phyloP scores from a whole-genome alignment of 2,113 vertebrate species.

The Arothron firmamentum region DNA sequence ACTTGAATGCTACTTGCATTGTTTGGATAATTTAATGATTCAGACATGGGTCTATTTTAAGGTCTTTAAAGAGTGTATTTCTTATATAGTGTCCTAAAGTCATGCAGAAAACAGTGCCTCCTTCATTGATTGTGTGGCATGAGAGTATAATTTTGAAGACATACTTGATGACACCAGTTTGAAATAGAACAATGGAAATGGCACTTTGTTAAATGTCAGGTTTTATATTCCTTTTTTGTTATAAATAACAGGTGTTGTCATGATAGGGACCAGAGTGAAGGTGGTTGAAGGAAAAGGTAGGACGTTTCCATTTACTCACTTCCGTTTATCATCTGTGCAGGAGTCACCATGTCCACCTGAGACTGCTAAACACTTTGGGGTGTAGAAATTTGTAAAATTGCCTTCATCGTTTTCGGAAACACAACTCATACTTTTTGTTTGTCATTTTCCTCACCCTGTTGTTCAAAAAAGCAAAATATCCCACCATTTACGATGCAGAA shows the following conservation, averaged over 20 bases:
- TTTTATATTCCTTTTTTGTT: constrained; percentile 8
- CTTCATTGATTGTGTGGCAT: neutral
- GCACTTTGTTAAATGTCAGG: constrained; percentile 50
- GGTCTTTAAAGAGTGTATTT: neutral
- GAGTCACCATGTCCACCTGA: neutral
- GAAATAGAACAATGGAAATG: constrained; percentile 16
- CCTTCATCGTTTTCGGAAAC: too few relatives aligned
- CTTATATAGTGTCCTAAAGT: too few relatives aligned
- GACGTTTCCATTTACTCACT: neutral
- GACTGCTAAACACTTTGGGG: neutral
- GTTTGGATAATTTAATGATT: neutral
- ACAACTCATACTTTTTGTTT: neutral
- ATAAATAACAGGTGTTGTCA: constrained; percentile 39
- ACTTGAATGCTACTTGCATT: too few relatives aligned
- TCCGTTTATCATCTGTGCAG: neutral
- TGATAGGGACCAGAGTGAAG: constrained; percentile 51
- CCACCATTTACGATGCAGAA: too few relatives aligned
- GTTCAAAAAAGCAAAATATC: neutral
- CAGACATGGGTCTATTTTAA: neutral
- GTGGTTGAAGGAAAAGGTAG: neutral
- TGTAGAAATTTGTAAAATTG: neutral
- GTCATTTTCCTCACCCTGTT: neutral
- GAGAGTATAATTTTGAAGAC: neutral
- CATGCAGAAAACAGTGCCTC: neutral
- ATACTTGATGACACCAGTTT: neutral